Base-by-base conservation (phyloP, 2,888 invertebrate species). In the Rhagonycha lutea region DNA sequence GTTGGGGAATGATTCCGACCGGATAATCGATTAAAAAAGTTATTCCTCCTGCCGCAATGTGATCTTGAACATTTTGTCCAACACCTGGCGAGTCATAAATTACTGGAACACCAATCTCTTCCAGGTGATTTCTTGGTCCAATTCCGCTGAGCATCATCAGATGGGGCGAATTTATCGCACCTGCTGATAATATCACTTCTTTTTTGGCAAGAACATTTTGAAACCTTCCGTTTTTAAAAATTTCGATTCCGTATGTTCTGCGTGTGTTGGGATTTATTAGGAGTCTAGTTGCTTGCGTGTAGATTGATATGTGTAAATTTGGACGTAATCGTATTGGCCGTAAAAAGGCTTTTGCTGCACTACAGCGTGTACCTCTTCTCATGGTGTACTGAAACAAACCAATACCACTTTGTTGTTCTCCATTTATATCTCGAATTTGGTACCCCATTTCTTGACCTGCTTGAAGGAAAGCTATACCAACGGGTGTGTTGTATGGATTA, bases 391-490 rank as follows among this genome's bases (percentile, higher is more conserved):
- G 97, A 83, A 93, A 96, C 84, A 96, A 92, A 1, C 93, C 93
- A 84, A 94, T 96, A 8, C 96, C 97, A 0, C 96, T 96, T 86
- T 97, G 97, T 82, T 94, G 91, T 0, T 91, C 94, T 0, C 96
- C 96, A 85, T 97, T 97, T 0, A 96, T 91, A 87, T 97, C 97
- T 0, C 94, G 86, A 73, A 96, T 92, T 74, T 96, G 95, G 87
- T 96, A 97, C 24, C 96, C 96, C 94, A 96, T 94, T 87, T 97
- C 96, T 86, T 95, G 93, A 12, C 94, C 96, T 0, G 96, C 96
- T 89, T 96, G 94, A 0, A 97, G 87, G 82, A 96, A 95, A 0
- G 96, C 96, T 0, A 94, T 91, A 0, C 95, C 96, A 60, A 97
- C 87, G 0, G 97, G 96, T 0, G 96, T 96, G 84, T 93, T 92